Evolutionary conservation across 2,797 vertebrate genomes (phyloP).

Genomic region (Hypotaenidia philippensis): DNA sequence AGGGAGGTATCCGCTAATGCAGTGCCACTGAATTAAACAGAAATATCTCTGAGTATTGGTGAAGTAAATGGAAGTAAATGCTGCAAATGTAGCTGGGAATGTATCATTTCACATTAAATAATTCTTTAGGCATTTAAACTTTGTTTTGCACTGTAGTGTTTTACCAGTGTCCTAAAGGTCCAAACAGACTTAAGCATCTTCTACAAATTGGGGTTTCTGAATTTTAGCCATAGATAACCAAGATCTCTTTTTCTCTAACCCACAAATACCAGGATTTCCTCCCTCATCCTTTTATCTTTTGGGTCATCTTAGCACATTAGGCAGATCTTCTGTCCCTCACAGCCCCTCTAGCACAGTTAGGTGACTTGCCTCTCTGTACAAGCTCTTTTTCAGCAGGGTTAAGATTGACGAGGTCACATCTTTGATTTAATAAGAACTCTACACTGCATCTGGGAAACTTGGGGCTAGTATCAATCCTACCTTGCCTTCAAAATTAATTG

Average conservation of each 20-base stretch:
- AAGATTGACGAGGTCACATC: neutral
- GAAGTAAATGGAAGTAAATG: neutral
- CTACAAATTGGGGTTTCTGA: neutral
- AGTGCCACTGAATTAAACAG: neutral
- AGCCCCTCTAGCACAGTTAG: neutral
- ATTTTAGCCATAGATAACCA: neutral
- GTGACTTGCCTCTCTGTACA: neutral
- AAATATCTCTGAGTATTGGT: neutral
- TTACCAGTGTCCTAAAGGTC: neutral
- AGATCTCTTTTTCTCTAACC: neutral
- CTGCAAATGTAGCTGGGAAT: neutral
- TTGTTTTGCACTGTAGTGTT: neutral
- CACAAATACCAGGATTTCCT: neutral
- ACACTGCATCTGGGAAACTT: slow-evolving; percentile 21
- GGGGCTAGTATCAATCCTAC: slow-evolving; percentile 18
- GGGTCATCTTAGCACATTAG: neutral
- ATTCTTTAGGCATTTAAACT: neutral
- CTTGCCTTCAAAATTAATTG: slow-evolving; percentile 54
- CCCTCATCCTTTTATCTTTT: neutral
- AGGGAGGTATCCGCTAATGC: neutral
- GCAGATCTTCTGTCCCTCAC: neutral
- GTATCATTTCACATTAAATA: neutral
- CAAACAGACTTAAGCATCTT: neutral
- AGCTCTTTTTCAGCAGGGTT: neutral
- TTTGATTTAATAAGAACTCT: slow-evolving; percentile 50